A percentile compares a stretch with the other conserved stretches of the same genome.
These are phyloP conservation scores for Cantharis rustica DNA, from an alignment of 2,888 invertebrate genomes.

Conservation along the genomic window DNA sequence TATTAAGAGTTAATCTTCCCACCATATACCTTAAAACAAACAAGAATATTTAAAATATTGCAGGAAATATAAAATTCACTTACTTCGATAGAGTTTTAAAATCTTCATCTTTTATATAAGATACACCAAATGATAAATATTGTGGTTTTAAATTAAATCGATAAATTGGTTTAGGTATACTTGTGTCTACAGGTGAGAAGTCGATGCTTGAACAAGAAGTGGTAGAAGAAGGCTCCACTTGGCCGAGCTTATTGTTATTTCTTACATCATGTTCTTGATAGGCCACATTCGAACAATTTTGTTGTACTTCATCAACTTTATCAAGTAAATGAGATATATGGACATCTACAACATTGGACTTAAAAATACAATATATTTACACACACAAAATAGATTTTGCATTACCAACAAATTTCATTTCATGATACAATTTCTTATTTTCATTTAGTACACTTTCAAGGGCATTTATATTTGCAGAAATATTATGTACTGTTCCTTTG, in stretches of 20 bases:
- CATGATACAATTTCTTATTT: neutral
- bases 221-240: neutral
- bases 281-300: neutral
- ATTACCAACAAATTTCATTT: neutral
- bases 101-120: neutral
- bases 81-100: slow-evolving; percentile 10
- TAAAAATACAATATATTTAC: neutral
- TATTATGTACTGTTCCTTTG: neutral
- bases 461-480: neutral
- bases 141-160: neutral
- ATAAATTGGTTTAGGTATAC: neutral
- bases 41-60: neutral
- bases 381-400: neutral
- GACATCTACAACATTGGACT: neutral
- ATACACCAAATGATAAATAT: slow-evolving; percentile 1
- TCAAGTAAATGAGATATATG: neutral
- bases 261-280: neutral
- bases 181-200: neutral
- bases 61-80: neutral
- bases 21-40: slow-evolving; percentile 24
- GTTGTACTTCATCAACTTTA: neutral
- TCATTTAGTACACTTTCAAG: neutral
- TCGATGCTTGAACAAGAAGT: neutral
- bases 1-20: slow-evolving; percentile 17
- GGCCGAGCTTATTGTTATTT: neutral